Evolutionary conservation across 1,140 invertebrate species (phyloP).

Genomic region (Trypoxylus dichotomus): DNA sequence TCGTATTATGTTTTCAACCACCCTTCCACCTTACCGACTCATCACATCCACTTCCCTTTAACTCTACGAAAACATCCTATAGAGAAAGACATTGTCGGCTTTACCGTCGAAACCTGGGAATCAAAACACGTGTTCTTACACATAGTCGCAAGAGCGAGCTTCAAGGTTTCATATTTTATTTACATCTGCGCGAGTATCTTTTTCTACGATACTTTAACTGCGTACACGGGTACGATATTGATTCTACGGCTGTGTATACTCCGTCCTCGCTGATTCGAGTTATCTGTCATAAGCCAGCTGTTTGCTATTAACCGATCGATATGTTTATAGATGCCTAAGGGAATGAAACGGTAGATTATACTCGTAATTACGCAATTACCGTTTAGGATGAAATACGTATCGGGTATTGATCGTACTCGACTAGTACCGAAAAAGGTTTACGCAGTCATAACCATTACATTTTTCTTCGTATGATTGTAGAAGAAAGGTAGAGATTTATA

Average conservation of each 20-base stretch:
- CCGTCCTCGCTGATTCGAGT: background rate
- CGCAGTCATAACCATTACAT: too few relatives aligned
- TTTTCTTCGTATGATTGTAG: too few relatives aligned
- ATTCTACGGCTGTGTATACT: background rate
- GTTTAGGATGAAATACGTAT: background rate
- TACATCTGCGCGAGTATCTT: background rate
- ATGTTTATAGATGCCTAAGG: background rate
- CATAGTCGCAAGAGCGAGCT: background rate
- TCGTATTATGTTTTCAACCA: too few relatives aligned
- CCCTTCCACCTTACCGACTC: too few relatives aligned
- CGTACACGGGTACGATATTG: background rate
- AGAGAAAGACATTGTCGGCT: background rate
- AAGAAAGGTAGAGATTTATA: too few relatives aligned
- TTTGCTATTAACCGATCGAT: background rate
- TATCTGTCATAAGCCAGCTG: background rate
- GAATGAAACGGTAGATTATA: background rate
- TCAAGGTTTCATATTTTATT: background rate
- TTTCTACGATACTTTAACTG: background rate
- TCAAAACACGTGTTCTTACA: background rate
- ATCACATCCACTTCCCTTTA: too few relatives aligned
- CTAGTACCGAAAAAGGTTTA: background rate
- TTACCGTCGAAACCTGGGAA: background rate
- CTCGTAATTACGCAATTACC: background rate
- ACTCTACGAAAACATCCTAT: too few relatives aligned
- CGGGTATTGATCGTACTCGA: background rate